Percentiles rank a stretch among this genome's conserved stretches.
phyloP scores from a whole-genome alignment of 2,797 vertebrate genomes.

The Malurus leucopterus region DNA sequence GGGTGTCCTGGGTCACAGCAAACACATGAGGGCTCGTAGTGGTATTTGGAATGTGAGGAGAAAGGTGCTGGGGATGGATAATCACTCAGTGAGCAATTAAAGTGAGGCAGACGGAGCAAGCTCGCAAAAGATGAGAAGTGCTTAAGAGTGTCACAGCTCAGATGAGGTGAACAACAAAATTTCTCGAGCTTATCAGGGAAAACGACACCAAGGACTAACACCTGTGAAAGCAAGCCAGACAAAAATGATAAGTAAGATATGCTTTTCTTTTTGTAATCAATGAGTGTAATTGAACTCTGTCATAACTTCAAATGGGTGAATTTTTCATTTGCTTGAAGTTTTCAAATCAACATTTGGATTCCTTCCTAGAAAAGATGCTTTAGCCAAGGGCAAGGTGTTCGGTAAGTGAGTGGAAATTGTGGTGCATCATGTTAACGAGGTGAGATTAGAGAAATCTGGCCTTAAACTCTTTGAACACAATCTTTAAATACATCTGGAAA shows the following conservation, averaged over 20 bases:
- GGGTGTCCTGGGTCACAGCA: not conserved
- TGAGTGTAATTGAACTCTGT: not conserved
- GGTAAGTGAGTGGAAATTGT: not conserved
- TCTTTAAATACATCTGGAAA: conserved; percentile 1
- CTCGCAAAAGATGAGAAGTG: not conserved
- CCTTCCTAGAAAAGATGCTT: conserved; percentile 3
- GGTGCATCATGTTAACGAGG: not conserved
- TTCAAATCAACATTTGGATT: conserved; percentile 35
- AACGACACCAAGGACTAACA: not conserved
- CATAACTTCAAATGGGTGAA: not conserved
- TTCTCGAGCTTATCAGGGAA: not conserved
- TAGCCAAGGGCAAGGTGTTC: conserved; percentile 28
- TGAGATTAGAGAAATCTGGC: not conserved
- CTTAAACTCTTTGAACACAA: not conserved
- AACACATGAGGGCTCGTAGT: not conserved
- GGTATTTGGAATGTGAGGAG: not conserved
- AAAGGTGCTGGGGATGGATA: not conserved
- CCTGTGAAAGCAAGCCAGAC: not conserved
- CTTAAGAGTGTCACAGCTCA: not conserved
- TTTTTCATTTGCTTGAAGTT: conserved; percentile 12
- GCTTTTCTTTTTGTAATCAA: not conserved
- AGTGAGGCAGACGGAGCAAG: not conserved
- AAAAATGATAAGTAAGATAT: not conserved
- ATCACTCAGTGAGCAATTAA: not conserved
- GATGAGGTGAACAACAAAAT: not conserved